Base-by-base conservation (phyloP, 2,797 vertebrate species). In the Bovichtus diacanthus region DNA sequence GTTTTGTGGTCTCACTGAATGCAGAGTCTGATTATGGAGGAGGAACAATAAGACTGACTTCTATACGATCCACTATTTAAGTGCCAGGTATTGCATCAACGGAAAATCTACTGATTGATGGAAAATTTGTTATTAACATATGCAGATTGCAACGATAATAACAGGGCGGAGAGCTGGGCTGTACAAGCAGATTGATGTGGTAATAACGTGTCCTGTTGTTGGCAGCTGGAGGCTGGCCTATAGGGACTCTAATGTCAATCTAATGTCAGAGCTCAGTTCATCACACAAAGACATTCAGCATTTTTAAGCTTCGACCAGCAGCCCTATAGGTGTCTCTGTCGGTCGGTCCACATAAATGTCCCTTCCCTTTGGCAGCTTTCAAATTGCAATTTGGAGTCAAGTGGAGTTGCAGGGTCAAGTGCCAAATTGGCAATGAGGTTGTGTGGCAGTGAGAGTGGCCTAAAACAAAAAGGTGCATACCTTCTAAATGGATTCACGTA, bases 131-230 rank as follows among this genome's bases (percentile, higher is more conserved):
- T 46, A 72, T 64, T 64, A 74, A 72, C 75, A 54, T 72, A 83
- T 81, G 66, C 50, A 63, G 54, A 72, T 19, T 70, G 36, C 63
- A 43, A 70, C 72, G 58, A 59, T 64, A 64, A 78, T 71, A 46
- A 56, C 18, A 71, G 65, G 21, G 51, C 50, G 68, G 29, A 66
- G 62, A 70, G 62, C 54, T n/a, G 50, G 18, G 55, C 44, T 67
- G 21, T 43, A 55, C 55, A 78, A 27, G 47, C 47, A 65, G 72
- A 70, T 67, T 76, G 66, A 81, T 75, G 64, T 73, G 36, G 29
- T 76, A 56, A 81, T 78, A 68, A 70, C 38, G 27, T 68, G 53
- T 25, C 61, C 19, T 58, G 44, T 25, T 0, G 6, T 41, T 4
- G 5, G 53, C 72, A 73, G 65, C 65, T 81, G 64, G 54, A 56